Evolutionary conservation across 2,113 vertebrate genomes (phyloP).

Genomic region (Psephotus haematonotus): DNA sequence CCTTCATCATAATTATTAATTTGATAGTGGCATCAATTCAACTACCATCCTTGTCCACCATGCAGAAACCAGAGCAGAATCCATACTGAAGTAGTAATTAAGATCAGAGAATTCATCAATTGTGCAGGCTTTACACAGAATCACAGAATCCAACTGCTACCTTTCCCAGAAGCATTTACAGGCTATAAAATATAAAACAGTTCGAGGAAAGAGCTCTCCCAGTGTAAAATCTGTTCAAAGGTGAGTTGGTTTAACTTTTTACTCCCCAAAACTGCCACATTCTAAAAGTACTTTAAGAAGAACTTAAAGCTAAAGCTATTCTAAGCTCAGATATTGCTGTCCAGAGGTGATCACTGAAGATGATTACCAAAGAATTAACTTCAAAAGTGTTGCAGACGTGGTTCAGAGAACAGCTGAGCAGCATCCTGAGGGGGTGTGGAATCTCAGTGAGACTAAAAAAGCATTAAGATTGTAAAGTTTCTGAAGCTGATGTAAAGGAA

Average conservation of each 20-base stretch:
- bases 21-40: neutral
- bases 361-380: neutral
- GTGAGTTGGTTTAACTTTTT: neutral
- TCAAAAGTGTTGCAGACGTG: neutral
- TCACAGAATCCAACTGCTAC: neutral
- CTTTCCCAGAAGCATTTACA: neutral
- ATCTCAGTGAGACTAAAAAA: neutral
- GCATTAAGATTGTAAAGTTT: neutral
- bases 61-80: neutral
- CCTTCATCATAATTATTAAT: neutral
- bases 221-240: neutral
- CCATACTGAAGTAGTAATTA: neutral
- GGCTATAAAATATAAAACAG: neutral
- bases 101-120: neutral
- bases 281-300: neutral
- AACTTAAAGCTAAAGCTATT: neutral
- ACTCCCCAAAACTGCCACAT: neutral
- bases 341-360: neutral
- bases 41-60: neutral
- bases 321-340: neutral
- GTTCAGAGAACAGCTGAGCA: neutral
- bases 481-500: neutral
- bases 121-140: neutral
- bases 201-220: neutral
- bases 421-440: neutral